Evolutionary conservation across 2,797 vertebrate species (phyloP).

Genomic region (Masticophis lateralis): DNA sequence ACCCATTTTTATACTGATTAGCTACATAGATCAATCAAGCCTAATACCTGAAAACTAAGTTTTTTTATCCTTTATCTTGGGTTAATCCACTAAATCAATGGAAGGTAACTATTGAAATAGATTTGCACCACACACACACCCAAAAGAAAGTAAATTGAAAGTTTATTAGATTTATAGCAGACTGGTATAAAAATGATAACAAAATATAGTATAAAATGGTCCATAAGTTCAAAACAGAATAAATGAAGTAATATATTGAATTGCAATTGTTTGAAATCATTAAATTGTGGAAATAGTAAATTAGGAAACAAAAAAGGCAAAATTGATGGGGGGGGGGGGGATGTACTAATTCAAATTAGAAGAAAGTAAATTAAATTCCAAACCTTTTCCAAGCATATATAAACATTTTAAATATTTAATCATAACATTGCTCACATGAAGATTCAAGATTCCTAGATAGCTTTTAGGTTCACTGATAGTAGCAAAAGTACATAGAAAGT

Average conservation of each 20-base stretch:
- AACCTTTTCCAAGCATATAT: not conserved
- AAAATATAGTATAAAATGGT: not conserved
- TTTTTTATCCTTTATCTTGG: not conserved
- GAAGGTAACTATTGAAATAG: not conserved
- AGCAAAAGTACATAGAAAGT: not conserved
- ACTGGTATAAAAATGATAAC: not conserved
- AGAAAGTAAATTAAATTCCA: not conserved
- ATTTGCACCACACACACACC: not conserved
- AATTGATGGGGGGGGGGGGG: not conserved
- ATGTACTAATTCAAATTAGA: not conserved
- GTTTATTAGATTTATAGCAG: not conserved
- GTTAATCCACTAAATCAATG: not conserved
- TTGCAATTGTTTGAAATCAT: not conserved
- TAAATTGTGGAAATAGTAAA: not conserved
- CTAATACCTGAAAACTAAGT: not conserved
- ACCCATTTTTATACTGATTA: not conserved
- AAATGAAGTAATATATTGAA: not conserved
- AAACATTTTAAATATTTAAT: not conserved
- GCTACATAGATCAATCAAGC: not conserved
- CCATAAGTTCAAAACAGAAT: not conserved
- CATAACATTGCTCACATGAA: not conserved
- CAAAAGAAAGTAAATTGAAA: not conserved
- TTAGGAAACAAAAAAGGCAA: not conserved
- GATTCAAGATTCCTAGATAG: not conserved
- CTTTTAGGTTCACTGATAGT: not conserved